Evolutionary conservation across 2,888 invertebrate genomes (phyloP).

Genomic region (Incurvaria masculella): DNA sequence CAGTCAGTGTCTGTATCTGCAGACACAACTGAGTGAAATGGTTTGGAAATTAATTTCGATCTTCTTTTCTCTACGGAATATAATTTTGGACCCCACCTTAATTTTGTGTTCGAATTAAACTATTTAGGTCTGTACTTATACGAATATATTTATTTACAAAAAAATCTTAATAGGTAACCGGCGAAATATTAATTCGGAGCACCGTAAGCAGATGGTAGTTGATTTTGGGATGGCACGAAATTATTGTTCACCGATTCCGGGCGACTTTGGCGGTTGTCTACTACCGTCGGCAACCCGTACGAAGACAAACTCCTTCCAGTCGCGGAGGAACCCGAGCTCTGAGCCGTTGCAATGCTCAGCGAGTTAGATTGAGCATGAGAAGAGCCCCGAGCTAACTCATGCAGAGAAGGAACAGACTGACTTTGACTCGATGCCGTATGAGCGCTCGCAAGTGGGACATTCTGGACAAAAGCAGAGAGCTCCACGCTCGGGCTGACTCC

Average conservation of each 20-base stretch:
- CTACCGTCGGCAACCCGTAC: conserved; percentile 27
- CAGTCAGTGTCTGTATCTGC: no score
- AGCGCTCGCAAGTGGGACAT: conserved; percentile 21
- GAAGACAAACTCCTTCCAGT: conserved; percentile 20
- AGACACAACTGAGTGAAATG: neutral
- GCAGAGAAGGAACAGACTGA: conserved; percentile 1
- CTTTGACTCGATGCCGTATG: neutral
- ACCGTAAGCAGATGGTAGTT: conserved; percentile 35
- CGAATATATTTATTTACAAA: neutral
- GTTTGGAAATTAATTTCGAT: neutral
- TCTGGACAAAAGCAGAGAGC: conserved; percentile 41
- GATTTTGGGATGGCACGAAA: conserved; percentile 32
- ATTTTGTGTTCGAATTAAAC: no score
- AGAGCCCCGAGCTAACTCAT: conserved; percentile 1
- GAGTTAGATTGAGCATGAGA: conserved; percentile 4
- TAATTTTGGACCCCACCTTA: no score
- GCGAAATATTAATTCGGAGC: conserved; percentile 27
- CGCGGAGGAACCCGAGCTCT: conserved; percentile 10
- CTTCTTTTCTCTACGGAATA: neutral
- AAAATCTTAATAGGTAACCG: neutral
- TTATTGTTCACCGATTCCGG: conserved; percentile 18
- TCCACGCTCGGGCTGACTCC: conserved; percentile 44
- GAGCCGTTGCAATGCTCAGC: conserved; percentile 16
- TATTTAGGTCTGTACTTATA: neutral
- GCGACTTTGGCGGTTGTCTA: conserved; percentile 15